phyloP scores from a whole-genome alignment of 2,888 invertebrate species.

The Tetragnatha montana region DNA sequence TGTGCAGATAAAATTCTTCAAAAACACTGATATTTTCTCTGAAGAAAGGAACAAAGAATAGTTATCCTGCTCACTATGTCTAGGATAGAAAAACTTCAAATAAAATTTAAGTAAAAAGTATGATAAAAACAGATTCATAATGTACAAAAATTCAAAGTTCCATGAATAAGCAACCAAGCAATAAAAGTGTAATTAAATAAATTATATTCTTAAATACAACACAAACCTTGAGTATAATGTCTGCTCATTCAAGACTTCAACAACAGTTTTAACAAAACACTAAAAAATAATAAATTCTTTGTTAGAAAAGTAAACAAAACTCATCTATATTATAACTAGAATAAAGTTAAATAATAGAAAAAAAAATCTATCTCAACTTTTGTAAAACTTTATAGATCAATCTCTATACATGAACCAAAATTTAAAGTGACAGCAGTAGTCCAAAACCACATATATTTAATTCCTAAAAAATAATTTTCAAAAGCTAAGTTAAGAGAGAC shows the following conservation, averaged over 20 bases:
- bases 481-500: too few species aligned
- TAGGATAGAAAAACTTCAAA: conserved; percentile 4
- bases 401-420: background rate
- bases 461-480: too few species aligned
- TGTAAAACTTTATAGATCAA: background rate
- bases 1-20: conserved; percentile 25
- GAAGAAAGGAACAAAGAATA: conserved; percentile 53
- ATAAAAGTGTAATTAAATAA: background rate
- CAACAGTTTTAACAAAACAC: conserved; percentile 27
- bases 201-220: background rate
- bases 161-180: too few species aligned
- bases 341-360: background rate
- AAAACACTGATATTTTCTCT: conserved; percentile 41
- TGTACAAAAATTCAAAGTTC: too few species aligned
- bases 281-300: conserved; percentile 3
- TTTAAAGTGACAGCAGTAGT: too few species aligned
- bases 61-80: conserved; percentile 47
- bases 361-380: background rate
- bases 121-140: too few species aligned
- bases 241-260: conserved; percentile 62
- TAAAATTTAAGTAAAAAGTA: too few species aligned
- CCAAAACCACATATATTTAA: too few species aligned
- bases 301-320: too few species aligned
- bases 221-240: conserved; percentile 58
- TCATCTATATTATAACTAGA: too few species aligned